Percentiles rank a stretch among this genome's conserved stretches.
These are phyloP conservation scores for Heliangelus exortis DNA, from an alignment of 2,797 vertebrate genomes.

Conservation along the genomic window DNA sequence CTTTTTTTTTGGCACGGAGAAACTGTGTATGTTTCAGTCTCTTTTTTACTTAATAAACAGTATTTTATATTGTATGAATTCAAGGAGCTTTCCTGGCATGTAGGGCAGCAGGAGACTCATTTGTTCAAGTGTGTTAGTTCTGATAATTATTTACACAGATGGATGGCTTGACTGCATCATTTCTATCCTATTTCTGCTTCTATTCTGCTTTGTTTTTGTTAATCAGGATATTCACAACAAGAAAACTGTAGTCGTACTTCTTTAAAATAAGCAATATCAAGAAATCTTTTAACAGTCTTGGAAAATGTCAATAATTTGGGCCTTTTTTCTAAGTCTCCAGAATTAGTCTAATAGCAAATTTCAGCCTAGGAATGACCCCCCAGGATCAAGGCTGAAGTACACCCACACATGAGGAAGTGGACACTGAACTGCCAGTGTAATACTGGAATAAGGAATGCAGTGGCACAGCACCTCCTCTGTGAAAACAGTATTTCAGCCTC, in stretches of 20 bases:
- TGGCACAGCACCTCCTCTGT: neutral
- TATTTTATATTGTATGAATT: neutral
- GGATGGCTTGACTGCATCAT: slow-evolving; percentile 52
- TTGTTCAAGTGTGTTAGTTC: slow-evolving; percentile 46
- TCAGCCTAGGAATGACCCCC: neutral
- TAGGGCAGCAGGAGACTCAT: slow-evolving; percentile 44
- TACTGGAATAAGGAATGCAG: neutral
- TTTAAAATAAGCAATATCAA: slow-evolving; percentile 46
- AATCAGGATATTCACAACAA: neutral
- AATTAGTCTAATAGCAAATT: neutral
- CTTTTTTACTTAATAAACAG: neutral
- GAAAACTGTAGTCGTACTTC: neutral
- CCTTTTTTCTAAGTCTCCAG: neutral
- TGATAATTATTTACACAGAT: slow-evolving; percentile 68
- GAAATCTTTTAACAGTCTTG: neutral
- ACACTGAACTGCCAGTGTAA: neutral
- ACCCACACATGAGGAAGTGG: neutral
- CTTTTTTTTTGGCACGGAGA: neutral
- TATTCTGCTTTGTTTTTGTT: slow-evolving; percentile 24
- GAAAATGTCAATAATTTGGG: neutral
- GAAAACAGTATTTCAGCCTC: neutral
- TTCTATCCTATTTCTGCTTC: slow-evolving; percentile 31
- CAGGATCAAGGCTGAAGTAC: neutral
- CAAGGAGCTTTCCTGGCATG: slow-evolving; percentile 28
- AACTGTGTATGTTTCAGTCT: neutral